phyloP scores from a whole-genome alignment of 2,113 vertebrate species.

The Zapus hudsonius region DNA sequence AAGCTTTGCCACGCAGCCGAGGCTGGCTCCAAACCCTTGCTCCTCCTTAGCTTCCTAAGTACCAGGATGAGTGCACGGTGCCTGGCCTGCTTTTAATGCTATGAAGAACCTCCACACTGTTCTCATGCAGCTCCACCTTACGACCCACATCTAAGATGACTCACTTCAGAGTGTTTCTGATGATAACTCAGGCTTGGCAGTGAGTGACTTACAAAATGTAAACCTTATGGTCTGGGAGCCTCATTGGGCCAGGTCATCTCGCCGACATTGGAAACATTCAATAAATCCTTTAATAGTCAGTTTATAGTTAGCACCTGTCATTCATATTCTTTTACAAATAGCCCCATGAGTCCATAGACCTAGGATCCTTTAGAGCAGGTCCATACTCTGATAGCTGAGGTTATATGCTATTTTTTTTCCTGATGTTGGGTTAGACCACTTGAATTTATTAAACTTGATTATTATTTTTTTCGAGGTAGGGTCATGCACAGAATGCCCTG shows the following conservation, averaged over 20 bases:
- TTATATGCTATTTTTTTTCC: not conserved
- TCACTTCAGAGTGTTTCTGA: not conserved
- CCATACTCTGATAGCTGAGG: not conserved
- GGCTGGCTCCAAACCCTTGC: too few species aligned
- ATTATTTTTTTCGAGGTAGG: too few species aligned
- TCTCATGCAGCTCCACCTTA: not conserved
- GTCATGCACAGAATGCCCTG: too few species aligned
- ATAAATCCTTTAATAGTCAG: not conserved
- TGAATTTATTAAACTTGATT: conserved; percentile 40
- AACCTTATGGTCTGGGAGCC: not conserved
- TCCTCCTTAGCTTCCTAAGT: not conserved
- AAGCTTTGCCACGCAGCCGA: not conserved
- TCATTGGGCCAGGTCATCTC: not conserved
- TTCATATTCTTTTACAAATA: not conserved
- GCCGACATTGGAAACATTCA: not conserved
- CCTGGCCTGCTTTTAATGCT: not conserved
- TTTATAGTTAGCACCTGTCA: not conserved
- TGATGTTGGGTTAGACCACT: not conserved
- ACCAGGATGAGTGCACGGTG: not conserved
- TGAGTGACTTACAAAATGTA: not conserved
- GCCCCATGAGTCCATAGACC: not conserved
- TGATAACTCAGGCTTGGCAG: not conserved
- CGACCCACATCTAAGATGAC: not conserved
- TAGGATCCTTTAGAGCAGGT: not conserved
- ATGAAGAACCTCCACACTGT: not conserved